Evolutionary conservation across 2,888 invertebrate genomes (phyloP), one percentile per base, ranked within the genome.

Genomic region (Ceraclea dissimilis): DNA sequence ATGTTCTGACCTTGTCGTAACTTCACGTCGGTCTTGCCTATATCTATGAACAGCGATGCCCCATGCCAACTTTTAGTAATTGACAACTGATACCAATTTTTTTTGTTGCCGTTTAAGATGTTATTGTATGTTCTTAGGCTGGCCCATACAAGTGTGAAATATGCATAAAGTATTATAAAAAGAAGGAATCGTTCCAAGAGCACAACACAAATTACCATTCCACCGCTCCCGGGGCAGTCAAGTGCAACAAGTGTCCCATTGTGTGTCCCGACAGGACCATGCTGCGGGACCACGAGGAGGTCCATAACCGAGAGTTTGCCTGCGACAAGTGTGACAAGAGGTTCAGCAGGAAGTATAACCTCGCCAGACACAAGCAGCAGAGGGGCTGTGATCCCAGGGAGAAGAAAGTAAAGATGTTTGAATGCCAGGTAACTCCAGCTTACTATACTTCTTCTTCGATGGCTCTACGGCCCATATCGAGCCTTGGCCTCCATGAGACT

Each of bases 321-420:
- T 91, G 90, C 68, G 76, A 79, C 31, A 75, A 80, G 55, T 91
- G 90, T 66, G 77, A 80, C 22, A 83, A 83, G 64, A 81, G 81
- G 60, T 91, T 91, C 69, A 87, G 85, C 1, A 75, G 90, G 56
- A 84, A 83, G 59, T 86, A 88, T 64, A 90, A 91, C 71, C 78
- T 91, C 44, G 74, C 85, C 60, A 73, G 87, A 17, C 88, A 88
- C 66, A 75, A 85, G 67, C 70, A 78, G 43, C 85, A 85, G 65
- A 84, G 80, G 51, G 84, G 83, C n/a, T 86, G 86, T 68, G 80
- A 80, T 69, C 85, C 85, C 2, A 67, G 67, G 5, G 67, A 49
- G 11, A 69, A 65, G 50, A 69, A 65, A 50, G 66, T 69, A 33
- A 66, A 67, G 13, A 66, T 71, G 62, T 64, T 19, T n/a, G 16